These are phyloP conservation scores for Antechinus flavipes DNA, from an alignment of 2,113 vertebrate species.

Conservation along the genomic window DNA sequence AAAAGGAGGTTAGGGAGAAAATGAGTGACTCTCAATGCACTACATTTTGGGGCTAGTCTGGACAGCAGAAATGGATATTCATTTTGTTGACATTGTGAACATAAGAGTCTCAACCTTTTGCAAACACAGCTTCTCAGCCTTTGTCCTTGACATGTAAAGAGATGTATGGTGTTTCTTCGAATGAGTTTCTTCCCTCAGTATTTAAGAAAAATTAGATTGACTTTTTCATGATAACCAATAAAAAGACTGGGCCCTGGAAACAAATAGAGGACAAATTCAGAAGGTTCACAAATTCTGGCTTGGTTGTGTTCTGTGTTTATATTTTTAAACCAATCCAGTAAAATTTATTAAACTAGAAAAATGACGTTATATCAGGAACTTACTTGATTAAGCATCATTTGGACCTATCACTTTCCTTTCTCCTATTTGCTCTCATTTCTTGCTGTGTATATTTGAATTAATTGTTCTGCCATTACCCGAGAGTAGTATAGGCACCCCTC, in stretches of 20 bases:
- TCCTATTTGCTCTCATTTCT: not conserved
- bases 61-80: constrained; percentile 2
- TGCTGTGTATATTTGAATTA: not conserved
- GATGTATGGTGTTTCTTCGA: not conserved
- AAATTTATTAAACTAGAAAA: not conserved
- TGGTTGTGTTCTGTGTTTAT: not conserved
- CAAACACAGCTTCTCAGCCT: not conserved
- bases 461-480: not conserved
- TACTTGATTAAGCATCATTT: not conserved
- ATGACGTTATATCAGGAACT: not conserved
- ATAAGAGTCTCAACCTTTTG: not conserved
- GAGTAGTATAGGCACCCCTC: not conserved
- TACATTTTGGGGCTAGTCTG: not conserved
- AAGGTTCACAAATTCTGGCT: not conserved
- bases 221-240: not conserved
- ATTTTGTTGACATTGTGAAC: not conserved
- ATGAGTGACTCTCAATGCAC: not conserved
- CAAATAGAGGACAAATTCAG: not conserved
- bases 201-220: constrained; percentile 16
- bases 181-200: not conserved
- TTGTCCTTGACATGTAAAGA: not conserved
- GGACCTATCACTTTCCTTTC: not conserved
- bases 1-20: constrained; percentile 21
- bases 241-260: not conserved
- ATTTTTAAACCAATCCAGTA: not conserved